These are phyloP conservation scores for Ethmia dodecea DNA, from an alignment of 2,888 invertebrate species.

Conservation along the genomic window DNA sequence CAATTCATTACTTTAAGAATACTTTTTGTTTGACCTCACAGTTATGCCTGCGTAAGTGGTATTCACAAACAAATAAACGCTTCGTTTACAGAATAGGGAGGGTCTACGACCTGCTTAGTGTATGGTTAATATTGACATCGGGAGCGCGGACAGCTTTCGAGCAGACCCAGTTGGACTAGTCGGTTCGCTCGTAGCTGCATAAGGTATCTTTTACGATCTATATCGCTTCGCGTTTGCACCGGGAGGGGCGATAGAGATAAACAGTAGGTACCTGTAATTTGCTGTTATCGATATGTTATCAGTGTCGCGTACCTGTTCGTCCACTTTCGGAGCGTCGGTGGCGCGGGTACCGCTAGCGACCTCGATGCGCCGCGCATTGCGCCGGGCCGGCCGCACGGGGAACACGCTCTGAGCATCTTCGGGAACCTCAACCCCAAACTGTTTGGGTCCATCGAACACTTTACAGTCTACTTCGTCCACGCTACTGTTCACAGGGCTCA, in stretches of 20 bases:
- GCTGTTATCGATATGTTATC: constrained; percentile 69
- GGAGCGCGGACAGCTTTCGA: constrained; percentile 44
- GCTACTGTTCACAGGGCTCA: constrained; percentile 37
- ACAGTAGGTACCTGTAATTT: constrained; percentile 62
- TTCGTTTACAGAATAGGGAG: constrained; percentile 34
- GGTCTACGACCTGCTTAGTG: constrained; percentile 39
- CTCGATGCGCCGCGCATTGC: constrained; percentile 66
- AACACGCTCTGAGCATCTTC: constrained; percentile 60
- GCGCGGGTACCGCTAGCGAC: constrained; percentile 74
- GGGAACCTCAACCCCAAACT: constrained; percentile 56
- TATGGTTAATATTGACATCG: constrained; percentile 29
- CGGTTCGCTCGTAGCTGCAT: constrained; percentile 29
- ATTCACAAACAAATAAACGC: constrained; percentile 27
- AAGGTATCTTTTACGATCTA: constrained; percentile 38
- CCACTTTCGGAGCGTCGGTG: constrained; percentile 71
- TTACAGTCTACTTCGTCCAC: constrained; percentile 63
- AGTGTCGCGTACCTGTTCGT: constrained; percentile 74
- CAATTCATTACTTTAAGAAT: constrained; percentile 25
- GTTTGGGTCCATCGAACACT: constrained; percentile 51
- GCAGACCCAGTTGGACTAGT: constrained; percentile 39
- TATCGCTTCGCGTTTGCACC: constrained; percentile 34
- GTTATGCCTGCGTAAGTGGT: constrained; percentile 27
- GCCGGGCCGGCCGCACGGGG: constrained; percentile 68
- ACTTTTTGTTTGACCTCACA: constrained; percentile 31
- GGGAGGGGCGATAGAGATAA: constrained; percentile 31